Percentiles rank a stretch among this genome's conserved stretches.
These are phyloP conservation scores for Colistium nudipinnis DNA, from an alignment of 2,113 vertebrate genomes.

Conservation along the genomic window DNA sequence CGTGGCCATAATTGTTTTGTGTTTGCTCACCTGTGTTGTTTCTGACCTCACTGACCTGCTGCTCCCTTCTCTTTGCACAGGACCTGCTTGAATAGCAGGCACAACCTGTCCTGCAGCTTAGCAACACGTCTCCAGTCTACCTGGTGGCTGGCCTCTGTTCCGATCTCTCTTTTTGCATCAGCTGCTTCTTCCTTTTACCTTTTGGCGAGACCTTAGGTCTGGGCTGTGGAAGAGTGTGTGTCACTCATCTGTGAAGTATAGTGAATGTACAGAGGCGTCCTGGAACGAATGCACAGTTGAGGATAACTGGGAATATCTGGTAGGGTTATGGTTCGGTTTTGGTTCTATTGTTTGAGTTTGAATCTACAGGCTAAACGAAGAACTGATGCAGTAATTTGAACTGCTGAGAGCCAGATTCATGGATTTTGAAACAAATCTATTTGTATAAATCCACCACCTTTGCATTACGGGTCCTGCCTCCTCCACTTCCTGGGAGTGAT, in stretches of 20 bases:
- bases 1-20: not conserved
- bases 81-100: conserved; percentile 80
- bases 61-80: conserved; percentile 58
- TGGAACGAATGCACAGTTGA: conserved; percentile 37
- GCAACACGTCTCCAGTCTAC: conserved; percentile 30
- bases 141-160: conserved; percentile 29
- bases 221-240: conserved; percentile 36
- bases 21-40: conserved; percentile 12
- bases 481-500: conserved; percentile 34
- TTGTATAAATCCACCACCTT: conserved; percentile 41
- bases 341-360: conserved; percentile 46
- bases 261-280: conserved; percentile 65
- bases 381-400: conserved; percentile 39
- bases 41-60: conserved; percentile 28
- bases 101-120: conserved; percentile 38
- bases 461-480: conserved; percentile 34
- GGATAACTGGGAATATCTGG: conserved; percentile 25
- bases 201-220: conserved; percentile 52
- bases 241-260: conserved; percentile 47
- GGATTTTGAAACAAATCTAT: conserved; percentile 24
- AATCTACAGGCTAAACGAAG: conserved; percentile 40
- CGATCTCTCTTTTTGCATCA: conserved; percentile 41
- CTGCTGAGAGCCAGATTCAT: conserved; percentile 22
- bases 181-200: conserved; percentile 60
- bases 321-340: conserved; percentile 49